Evolutionary conservation across 2,797 vertebrate genomes (phyloP).

Genomic region (Protonibea diacanthus): DNA sequence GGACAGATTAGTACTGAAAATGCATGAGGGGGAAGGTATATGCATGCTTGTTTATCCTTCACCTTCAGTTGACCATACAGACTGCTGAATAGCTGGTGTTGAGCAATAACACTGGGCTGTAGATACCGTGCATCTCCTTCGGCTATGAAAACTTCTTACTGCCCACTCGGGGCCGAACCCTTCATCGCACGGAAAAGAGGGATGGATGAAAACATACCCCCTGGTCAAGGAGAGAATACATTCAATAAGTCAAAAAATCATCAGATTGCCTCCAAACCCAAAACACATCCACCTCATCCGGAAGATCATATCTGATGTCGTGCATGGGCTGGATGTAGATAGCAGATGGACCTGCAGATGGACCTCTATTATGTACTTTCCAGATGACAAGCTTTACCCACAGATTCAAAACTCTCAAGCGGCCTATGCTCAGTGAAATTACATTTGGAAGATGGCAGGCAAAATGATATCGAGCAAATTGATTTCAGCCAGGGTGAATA

Average conservation of each 20-base stretch:
- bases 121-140: slow-evolving; percentile 26
- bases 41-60: slow-evolving; percentile 35
- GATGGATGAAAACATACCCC: slow-evolving; percentile 72
- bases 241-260: slow-evolving; percentile 83
- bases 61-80: slow-evolving; percentile 33
- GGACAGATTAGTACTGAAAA: slow-evolving; percentile 61
- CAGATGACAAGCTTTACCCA: slow-evolving; percentile 75
- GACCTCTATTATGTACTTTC: slow-evolving; percentile 71
- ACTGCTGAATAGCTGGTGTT: slow-evolving; percentile 11
- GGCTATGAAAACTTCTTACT: slow-evolving; percentile 71
- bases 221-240: slow-evolving; percentile 76
- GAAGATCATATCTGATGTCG: slow-evolving; percentile 74
- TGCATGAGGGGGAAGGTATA: slow-evolving; percentile 23
- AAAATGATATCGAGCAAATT: slow-evolving; percentile 36
- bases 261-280: slow-evolving; percentile 71
- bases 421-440: slow-evolving; percentile 23
- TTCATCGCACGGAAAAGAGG: slow-evolving; percentile 70
- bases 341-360: slow-evolving; percentile 77
- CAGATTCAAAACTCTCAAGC: slow-evolving; percentile 52
- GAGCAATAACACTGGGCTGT: slow-evolving; percentile 30
- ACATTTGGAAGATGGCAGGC: slow-evolving; percentile 29
- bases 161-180: slow-evolving; percentile 67
- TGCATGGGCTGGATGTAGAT: slow-evolving; percentile 73
- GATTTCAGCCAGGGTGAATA: slow-evolving; percentile 8
- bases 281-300: slow-evolving; percentile 75